Conservation (phyloP, 2,797 vertebrate genomes). For the Pseudopleuronectes americanus region DNA sequence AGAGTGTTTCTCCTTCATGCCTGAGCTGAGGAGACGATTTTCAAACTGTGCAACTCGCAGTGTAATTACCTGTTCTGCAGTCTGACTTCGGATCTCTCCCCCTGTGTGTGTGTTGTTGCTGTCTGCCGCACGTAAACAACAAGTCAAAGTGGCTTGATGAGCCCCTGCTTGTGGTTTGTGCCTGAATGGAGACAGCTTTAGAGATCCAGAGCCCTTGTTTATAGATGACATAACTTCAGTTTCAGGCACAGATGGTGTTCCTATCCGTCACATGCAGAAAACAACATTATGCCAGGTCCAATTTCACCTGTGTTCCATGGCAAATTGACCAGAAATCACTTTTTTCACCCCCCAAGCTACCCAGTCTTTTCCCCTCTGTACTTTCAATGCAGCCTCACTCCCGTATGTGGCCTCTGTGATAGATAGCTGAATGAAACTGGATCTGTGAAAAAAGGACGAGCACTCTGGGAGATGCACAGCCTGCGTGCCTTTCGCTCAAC, state of each 20-base stretch:
- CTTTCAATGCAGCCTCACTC: constrained; percentile 50
- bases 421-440: constrained; percentile 75
- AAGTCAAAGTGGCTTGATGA: constrained; percentile 17
- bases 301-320: constrained; percentile 29
- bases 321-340: constrained; percentile 38
- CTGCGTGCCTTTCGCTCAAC: constrained; percentile 75
- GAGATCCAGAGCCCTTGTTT: constrained; percentile 6
- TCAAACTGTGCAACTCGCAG: constrained; percentile 26
- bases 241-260: constrained; percentile 32
- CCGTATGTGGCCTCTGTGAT: constrained; percentile 64
- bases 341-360: background rate
- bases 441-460: constrained; percentile 70
- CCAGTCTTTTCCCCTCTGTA: constrained; percentile 18
- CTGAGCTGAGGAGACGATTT: constrained; percentile 26
- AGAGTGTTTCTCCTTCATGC: constrained; percentile 37
- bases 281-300: constrained; percentile 6
- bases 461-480: constrained; percentile 70
- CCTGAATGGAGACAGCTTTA: background rate
- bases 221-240: constrained; percentile 21
- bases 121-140: constrained; percentile 11
- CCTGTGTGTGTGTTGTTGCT: background rate
- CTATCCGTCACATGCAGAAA: constrained; percentile 28
- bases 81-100: background rate
- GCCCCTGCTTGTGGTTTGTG: constrained; percentile 1
- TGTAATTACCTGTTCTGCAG: constrained; percentile 28